phyloP scores from a whole-genome alignment of 2,888 invertebrate genomes.

The Sturmia bella region DNA sequence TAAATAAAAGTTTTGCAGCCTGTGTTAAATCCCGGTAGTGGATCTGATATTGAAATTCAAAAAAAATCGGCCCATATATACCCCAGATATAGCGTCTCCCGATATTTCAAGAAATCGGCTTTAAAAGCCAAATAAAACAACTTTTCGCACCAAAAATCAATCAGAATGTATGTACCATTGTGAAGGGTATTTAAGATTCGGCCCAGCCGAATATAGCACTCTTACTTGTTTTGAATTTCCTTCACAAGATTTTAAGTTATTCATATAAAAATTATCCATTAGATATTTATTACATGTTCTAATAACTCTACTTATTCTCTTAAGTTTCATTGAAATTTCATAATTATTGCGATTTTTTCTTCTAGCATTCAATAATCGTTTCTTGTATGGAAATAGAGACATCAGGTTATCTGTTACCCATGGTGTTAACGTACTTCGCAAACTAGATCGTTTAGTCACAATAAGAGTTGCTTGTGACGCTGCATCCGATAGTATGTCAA shows the following conservation, averaged over 20 bases:
- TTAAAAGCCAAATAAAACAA: too few species aligned
- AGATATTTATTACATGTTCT: not conserved
- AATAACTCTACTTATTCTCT: constrained; percentile 4
- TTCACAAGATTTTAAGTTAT: not conserved
- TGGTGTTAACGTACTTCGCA: not conserved
- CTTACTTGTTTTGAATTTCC: constrained; percentile 7
- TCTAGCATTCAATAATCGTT: not conserved
- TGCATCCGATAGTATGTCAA: not conserved
- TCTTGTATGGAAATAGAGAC: not conserved
- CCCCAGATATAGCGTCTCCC: too few species aligned
- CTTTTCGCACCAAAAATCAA: too few species aligned
- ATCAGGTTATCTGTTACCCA: constrained; percentile 19
- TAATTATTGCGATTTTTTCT: constrained; percentile 2
- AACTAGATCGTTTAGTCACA: not conserved
- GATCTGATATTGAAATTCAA: too few species aligned
- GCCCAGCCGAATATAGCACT: too few species aligned
- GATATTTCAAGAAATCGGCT: too few species aligned
- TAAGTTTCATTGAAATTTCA: not conserved
- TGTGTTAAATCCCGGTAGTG: too few species aligned
- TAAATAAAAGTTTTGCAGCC: too few species aligned
- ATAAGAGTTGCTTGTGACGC: not conserved
- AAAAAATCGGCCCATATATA: too few species aligned
- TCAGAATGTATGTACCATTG: too few species aligned
- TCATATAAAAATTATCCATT: constrained; percentile 19
- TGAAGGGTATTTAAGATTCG: too few species aligned